Evolutionary conservation across 2,797 vertebrate species (phyloP).

Genomic region (Sarcoramphus papa): DNA sequence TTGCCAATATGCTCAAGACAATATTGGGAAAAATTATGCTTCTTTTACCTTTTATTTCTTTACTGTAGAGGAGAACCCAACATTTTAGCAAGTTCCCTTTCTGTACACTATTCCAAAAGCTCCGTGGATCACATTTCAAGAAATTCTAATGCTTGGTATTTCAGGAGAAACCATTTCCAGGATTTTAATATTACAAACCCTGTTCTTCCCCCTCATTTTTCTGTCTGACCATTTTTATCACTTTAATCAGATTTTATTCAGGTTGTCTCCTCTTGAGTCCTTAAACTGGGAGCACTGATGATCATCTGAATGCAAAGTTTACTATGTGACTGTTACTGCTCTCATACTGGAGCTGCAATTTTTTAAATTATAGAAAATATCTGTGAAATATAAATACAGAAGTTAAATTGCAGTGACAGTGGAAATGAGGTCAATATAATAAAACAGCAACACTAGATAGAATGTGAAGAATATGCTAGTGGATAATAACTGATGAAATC

Average conservation of each 20-base stretch:
- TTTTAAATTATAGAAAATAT: constrained; percentile 56
- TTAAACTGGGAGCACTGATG: neutral
- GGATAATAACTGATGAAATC: constrained; percentile 45
- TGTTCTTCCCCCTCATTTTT: neutral
- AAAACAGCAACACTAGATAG: constrained; percentile 15
- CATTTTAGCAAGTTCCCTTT: neutral
- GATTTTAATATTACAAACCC: neutral
- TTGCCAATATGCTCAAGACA: neutral
- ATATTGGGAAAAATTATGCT: neutral
- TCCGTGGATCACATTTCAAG: neutral
- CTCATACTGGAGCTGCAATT: constrained; percentile 6
- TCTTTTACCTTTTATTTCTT: neutral
- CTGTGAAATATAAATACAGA: constrained; percentile 50
- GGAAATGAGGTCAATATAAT: constrained; percentile 52
- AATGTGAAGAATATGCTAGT: constrained; percentile 18
- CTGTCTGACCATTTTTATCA: constrained; percentile 16
- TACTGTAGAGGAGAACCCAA: neutral
- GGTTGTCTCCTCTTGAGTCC: constrained; percentile 9
- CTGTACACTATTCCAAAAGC: neutral
- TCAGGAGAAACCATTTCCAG: neutral
- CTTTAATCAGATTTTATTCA: constrained; percentile 45
- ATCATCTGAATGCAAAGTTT: constrained; percentile 26
- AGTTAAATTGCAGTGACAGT: constrained; percentile 40
- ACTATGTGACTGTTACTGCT: neutral
- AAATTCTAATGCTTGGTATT: neutral